Percentiles rank a stretch among this genome's conserved stretches.
phyloP scores from a whole-genome alignment of 2,888 invertebrate species.

The Branchellion lobata region DNA sequence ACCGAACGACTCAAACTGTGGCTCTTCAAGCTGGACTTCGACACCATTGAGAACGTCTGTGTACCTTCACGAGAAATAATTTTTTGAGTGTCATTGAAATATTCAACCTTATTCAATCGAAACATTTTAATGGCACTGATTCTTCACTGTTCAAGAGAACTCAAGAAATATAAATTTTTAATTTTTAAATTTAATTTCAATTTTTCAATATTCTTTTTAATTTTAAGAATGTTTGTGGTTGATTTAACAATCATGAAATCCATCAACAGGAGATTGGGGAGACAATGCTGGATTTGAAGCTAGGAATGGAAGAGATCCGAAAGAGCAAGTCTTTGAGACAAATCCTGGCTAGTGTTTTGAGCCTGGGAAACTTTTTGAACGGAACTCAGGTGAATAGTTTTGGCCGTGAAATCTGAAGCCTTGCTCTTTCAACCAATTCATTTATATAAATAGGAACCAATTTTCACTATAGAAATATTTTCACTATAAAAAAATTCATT shows the following conservation, averaged over 20 bases:
- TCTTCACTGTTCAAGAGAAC: too few relatives aligned
- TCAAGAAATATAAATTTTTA: not conserved
- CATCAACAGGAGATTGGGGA: slow-evolving; percentile 86
- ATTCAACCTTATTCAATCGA: too few relatives aligned
- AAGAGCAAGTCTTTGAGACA: slow-evolving; percentile 90
- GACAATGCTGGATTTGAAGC: slow-evolving; percentile 95
- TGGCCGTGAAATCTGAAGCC: not conserved
- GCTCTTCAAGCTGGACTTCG: slow-evolving; percentile 98
- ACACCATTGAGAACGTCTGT: slow-evolving; percentile 82
- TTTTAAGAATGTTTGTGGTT: not conserved
- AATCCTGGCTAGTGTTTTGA: slow-evolving; percentile 86
- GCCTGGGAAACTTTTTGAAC: slow-evolving; percentile 94
- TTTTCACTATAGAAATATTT: too few relatives aligned
- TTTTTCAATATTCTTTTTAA: too few relatives aligned
- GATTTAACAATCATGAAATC: not conserved
- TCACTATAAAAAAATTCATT: too few relatives aligned
- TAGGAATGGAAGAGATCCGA: slow-evolving; percentile 87
- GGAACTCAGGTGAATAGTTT: slow-evolving; percentile 69
- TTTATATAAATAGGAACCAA: too few relatives aligned
- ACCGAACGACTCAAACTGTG: slow-evolving; percentile 89
- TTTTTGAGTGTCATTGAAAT: not conserved
- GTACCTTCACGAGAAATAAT: not conserved
- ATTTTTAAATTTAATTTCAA: not conserved
- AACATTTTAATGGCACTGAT: too few relatives aligned
- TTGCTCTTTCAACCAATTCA: too few relatives aligned